Evolutionary conservation across 2,113 vertebrate species (phyloP), one percentile per base, ranked within the genome.

Genomic region (Menura novaehollandiae): DNA sequence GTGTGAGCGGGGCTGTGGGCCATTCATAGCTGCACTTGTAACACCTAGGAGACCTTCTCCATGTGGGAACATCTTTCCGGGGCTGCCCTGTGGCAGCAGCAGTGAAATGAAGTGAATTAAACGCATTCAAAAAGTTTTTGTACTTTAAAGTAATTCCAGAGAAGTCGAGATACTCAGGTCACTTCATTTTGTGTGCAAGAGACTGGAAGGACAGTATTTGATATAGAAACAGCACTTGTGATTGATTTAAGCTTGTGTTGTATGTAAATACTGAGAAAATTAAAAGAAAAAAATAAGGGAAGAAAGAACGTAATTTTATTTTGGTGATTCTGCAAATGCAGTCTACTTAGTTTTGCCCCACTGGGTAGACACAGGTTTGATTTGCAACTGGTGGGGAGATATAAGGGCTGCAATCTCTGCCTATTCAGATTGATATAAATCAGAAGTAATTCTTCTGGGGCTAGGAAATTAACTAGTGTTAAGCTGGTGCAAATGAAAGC

Each of bases 181-280:
- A 74, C n/a, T 81, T 77, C n/a, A 39, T 93, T 85, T 69, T 59
- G 72, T 18, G 2, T 87, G 56, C 56, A 67, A 39, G 90, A 74
- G 66, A 58, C 85, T 77, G 87, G 44, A 71, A 78, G 88, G 62
- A 91, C 59, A 86, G 82, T 78, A 67, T 92, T 94, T 80, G 59
- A 93, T 85, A 37, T 63, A 75, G 39, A 88, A 62, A 37, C 23
- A 67, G 69, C 7, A 39, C 32, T 33, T 95, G 87, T 82, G 89
- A 83, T 85, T 75, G 85, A 71, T 83, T 93, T 87, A 91, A 95
- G 64, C 63, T 93, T 78, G 88, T 84, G 74, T 95, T 95, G 52
- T 91, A 71, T 98, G 97, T 98, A 98, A 97, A 98, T 98, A 97
- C 44, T 88, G 68, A 97, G 76, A 93, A 30, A 82, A 96, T 97